Evolutionary conservation across 2,888 invertebrate genomes (phyloP), one percentile per base, ranked within the genome.

Genomic region (Drosophila anomalata): DNA sequence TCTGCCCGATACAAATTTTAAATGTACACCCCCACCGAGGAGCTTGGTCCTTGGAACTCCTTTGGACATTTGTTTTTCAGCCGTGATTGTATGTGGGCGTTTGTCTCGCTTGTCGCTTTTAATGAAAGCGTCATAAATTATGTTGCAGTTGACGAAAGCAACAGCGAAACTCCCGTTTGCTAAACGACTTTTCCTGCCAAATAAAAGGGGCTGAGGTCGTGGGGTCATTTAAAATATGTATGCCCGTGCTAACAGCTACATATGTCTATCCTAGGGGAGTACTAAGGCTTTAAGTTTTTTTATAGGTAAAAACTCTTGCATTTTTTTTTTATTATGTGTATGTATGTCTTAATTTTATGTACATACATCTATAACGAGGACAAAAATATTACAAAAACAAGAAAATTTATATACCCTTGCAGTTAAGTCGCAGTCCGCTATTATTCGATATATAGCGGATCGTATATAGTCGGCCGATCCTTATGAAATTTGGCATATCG

Each of bases 41-140:
- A 24, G 41, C 65, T 12, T 24, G 17, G 58, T 51, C 44, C 24
- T 47, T 42, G 59, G 31, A 50, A 57, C 42, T 50, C 63, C 70
- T 56, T 70, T 57, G 79, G 78, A 66, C 73, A 84, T 79, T 78
- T 78, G 87, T 78, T 72, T 74, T 76, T 75, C 69, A 61, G 76
- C 77, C 68, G 77, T 85, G 85, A 82, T 80, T 83, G 88, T 80
- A 75, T 76, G 89, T 85, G 89, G 77, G 86, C 78, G 85, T 89
- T 58, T 81, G 84, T 87, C 78, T 82, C 81, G 84, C 77, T 83
- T 88, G 87, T 87, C 88, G 88, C 82, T 75, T 88, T 86, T 89
- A 89, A 89, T 90, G 90, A 89, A 89, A 89, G 90, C 90, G 88
- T 89, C 89, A 89, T 89, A 89, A 89, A 89, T 89, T 89, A 89